A percentile compares a stretch with the other conserved stretches of the same genome.
phyloP scores from a whole-genome alignment of 1,140 invertebrate genomes.

The Penaeus indicus region DNA sequence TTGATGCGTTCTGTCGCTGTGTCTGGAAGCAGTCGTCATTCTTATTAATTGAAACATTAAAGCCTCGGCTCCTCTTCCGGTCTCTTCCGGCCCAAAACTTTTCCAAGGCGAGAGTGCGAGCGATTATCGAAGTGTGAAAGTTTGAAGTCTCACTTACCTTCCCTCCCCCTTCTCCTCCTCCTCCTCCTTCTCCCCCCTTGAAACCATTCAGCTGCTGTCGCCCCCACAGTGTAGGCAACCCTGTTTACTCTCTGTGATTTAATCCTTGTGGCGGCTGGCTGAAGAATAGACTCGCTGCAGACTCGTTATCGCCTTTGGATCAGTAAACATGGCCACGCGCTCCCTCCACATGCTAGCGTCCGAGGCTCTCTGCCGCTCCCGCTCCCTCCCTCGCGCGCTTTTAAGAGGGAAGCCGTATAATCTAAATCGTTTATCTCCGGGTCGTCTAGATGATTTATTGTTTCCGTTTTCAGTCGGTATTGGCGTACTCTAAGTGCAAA shows the following conservation, averaged over 20 bases:
- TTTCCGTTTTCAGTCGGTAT: no score
- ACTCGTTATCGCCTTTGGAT: constrained; percentile 56
- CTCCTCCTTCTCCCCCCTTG: neutral
- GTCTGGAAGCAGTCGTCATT: no score
- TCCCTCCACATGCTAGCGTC: constrained; percentile 32
- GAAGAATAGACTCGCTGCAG: constrained; percentile 49
- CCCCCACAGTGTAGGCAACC: constrained; percentile 25
- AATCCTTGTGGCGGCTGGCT: constrained; percentile 30
- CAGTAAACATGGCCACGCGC: constrained; percentile 56
- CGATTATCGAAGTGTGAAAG: no score
- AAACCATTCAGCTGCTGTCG: neutral
- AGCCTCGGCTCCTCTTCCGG: no score
- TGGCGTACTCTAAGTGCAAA: no score
- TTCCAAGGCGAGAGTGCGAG: no score
- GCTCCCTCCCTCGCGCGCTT: constrained; percentile 26
- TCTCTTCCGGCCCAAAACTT: no score
- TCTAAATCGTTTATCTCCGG: no score
- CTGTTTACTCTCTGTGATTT: constrained; percentile 43
- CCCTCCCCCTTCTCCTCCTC: neutral
- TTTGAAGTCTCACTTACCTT: neutral
- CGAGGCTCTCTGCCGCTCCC: neutral
- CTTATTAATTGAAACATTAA: no score
- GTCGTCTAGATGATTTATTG: no score
- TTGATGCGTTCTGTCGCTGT: no score
- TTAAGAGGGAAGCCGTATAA: neutral